Base-by-base conservation (phyloP, 2,888 invertebrate genomes). In the Hydrotaea cyrtoneurina region DNA sequence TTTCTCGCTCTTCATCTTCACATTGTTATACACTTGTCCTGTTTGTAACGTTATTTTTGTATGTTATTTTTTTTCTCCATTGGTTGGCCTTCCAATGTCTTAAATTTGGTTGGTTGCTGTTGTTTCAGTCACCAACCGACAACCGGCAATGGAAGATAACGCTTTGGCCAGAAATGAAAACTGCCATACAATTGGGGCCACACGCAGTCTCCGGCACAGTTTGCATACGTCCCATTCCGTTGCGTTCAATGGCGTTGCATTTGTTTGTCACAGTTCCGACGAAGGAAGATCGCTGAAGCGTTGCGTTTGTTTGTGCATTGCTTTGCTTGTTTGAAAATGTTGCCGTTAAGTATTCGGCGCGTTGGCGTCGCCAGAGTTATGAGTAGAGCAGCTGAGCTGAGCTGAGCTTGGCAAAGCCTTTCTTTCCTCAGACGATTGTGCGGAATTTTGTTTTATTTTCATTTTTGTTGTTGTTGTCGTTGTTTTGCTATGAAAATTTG, bases 61-160 rank as follows among this genome's bases (percentile, higher is more conserved):
- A 39, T 39, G 7, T 1, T 3, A 1, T 39, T 39, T 8, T 3
- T 31, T 7, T 31, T 39, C 11, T 13, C 11, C 39, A 10, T 55
- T 55, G 13, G 59, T 59, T 82, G 75, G 78, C 79, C 78, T 76
- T 72, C 43, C 64, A 64, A 76, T 64, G 62, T 79, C 59, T 55
- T 23, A 19, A n/a, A 53, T 46, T 71, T 69, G 23, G 26, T 59
- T 50, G 21, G 3, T 69, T 23, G 59, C 8, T 79, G 71, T n/a
- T 50, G 50, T 50, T 50, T 50, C 13, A 4, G n/a, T 15, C 50
- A n/a, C 4, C 50, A 50, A n/a, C 69, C 74, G 59, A 71, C 57
- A 57, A 19, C 23, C 21, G 11, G 19, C 57, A 57, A 21, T 57
- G 57, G 21, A 15, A 59, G 59, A 59, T 59, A 59, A 59, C 15